Evolutionary conservation across 1,140 invertebrate genomes (phyloP).

Genomic region (Proales similis): DNA sequence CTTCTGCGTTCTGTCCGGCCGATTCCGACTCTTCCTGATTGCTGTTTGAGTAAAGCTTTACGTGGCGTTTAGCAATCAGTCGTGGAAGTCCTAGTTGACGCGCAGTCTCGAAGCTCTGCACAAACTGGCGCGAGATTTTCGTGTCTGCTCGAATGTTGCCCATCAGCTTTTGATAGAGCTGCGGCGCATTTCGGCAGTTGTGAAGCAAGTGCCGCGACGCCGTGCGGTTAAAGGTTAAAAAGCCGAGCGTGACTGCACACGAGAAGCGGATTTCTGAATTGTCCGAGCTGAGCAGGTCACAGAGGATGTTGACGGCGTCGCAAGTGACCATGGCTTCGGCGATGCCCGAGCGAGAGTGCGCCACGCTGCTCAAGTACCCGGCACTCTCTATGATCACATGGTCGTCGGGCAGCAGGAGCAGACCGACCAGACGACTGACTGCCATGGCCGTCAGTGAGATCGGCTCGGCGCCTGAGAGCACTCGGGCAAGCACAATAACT

Average conservation of each 20-base stretch:
- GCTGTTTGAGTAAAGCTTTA: conserved; percentile 9
- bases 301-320: conserved; percentile 40
- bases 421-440: conserved; percentile 45
- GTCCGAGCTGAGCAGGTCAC: conserved; percentile 12
- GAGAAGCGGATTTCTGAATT: conserved; percentile 41
- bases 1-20: neutral
- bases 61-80: conserved; percentile 6
- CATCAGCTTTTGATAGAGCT: conserved; percentile 47
- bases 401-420: conserved; percentile 39
- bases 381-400: conserved; percentile 27
- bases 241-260: conserved; percentile 49
- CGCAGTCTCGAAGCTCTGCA: conserved; percentile 48
- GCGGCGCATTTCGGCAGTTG: conserved; percentile 48
- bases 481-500: conserved; percentile 51
- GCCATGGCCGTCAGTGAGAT: conserved; percentile 48
- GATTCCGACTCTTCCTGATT: neutral
- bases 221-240: conserved; percentile 51
- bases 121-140: conserved; percentile 49
- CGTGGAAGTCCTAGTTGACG: conserved; percentile 47
- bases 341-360: conserved; percentile 51
- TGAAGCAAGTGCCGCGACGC: conserved; percentile 47
- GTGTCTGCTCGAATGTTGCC: conserved; percentile 48
- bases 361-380: conserved; percentile 45
- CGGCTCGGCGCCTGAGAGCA: conserved; percentile 49
- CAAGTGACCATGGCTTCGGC: conserved; percentile 52